These are phyloP conservation scores for Glaucidium brasilianum DNA, from an alignment of 2,113 vertebrate species.

Conservation along the genomic window DNA sequence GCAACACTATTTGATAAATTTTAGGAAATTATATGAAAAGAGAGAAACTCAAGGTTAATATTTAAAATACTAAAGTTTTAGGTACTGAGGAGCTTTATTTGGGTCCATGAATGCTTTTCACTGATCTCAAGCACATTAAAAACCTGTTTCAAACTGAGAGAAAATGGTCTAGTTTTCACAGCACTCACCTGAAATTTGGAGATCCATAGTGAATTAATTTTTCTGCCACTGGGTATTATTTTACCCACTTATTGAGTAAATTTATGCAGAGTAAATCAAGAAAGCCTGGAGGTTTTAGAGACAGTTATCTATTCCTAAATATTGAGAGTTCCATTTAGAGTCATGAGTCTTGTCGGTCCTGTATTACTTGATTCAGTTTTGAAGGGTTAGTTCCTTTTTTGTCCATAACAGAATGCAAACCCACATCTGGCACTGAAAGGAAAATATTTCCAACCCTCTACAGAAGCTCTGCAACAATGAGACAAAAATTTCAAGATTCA, in stretches of 20 bases:
- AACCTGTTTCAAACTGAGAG: background rate
- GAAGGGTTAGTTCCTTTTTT: background rate
- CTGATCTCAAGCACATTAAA: background rate
- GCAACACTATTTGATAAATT: background rate
- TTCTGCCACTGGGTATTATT: background rate
- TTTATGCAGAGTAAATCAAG: background rate
- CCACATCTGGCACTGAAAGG: fast-evolving
- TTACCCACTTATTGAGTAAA: background rate
- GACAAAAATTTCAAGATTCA: background rate
- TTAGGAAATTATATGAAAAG: background rate
- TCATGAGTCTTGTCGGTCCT: background rate
- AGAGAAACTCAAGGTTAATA: background rate
- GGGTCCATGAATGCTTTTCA: background rate
- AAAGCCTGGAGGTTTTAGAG: conserved; percentile 2
- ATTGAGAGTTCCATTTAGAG: background rate
- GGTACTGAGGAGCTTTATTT: background rate
- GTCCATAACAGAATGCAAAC: background rate
- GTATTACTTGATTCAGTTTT: background rate
- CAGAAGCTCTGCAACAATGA: background rate
- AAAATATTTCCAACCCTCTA: background rate
- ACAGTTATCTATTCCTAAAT: background rate
- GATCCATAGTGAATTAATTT: background rate
- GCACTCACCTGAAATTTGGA: background rate
- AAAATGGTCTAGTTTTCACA: background rate
- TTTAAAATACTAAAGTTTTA: background rate